Base-by-base conservation (phyloP, 2,797 vertebrate species). In the Protosalanx chinensis region DNA sequence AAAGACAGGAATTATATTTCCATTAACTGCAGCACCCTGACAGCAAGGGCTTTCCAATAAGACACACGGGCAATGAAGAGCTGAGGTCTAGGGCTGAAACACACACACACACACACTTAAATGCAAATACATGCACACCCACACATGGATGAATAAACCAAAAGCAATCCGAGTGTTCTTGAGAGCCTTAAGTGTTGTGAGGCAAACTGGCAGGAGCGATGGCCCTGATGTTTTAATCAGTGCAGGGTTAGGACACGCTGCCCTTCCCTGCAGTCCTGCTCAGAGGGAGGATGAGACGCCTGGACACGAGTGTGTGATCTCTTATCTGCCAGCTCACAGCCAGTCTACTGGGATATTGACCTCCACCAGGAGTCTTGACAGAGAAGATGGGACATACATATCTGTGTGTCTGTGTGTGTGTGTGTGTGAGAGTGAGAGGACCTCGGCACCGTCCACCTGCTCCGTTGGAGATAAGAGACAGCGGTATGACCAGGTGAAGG, bases 11-110 rank as follows among this genome's bases (percentile, higher is more conserved):
- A 75, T 84, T 75, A 68, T 69, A 67, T 30, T 41, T 68, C 67
- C 70, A 75, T 84, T 83, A 82, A 73, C 69, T 59, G 20, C 33
- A 51, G 13, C n/a, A 30, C 46, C 41, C 41, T 51, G 30, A 71
- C 59, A 41, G 29, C 59, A 63, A 64, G 20, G 20, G 0, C 70
- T 30, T 23, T 63, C 35, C 53, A 58, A 58, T 23, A 23, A n/a
- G 18, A 7, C 6, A n/a, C 56, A 15, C n/a, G 2, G 67, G 29
- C 7, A 57, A 13, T 56, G 56, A 32, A 23, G 10, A 56, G 37
- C 6, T 41, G 41, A 23, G 58, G 58, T 60, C 20, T 60, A 60
- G 8, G 20, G 58, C 58, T 60, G 58, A 27, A 12, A 49, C 20
- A 72, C 62, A 70, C 41, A 65, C 59, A 29, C 61, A 20, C 64